Percentiles rank a stretch among this genome's conserved stretches.
Evolutionary conservation across 2,113 vertebrate species (phyloP).

Genomic region (Salvator merianae): DNA sequence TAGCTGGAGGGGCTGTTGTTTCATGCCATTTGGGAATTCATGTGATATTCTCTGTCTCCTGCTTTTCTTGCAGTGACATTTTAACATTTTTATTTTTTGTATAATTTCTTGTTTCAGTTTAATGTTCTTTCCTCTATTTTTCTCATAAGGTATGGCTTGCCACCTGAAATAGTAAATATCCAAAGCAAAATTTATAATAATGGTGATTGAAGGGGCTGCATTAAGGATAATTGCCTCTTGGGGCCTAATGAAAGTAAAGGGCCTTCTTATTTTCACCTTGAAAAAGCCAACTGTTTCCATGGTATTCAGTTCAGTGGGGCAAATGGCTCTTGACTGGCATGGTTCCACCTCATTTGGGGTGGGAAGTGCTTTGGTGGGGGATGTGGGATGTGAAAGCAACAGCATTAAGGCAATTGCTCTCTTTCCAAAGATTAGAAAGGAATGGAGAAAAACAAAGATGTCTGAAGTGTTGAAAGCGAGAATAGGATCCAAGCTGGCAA

Average conservation of each 20-base stretch:
- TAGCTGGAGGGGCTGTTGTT: not conserved
- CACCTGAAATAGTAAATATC: not conserved
- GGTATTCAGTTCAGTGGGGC: not conserved
- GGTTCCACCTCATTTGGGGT: not conserved
- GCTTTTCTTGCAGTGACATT: not conserved
- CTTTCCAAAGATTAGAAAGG: not conserved
- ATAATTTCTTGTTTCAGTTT: not conserved
- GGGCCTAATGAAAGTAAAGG: not conserved
- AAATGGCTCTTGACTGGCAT: not conserved
- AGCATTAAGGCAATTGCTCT: not conserved
- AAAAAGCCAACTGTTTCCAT: not conserved
- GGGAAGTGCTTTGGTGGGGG: not conserved
- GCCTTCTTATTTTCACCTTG: not conserved
- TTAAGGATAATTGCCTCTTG: not conserved
- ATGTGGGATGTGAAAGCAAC: not conserved
- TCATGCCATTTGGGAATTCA: conserved; percentile 9
- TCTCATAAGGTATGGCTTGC: not conserved
- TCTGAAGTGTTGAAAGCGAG: not conserved
- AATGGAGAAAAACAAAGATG: not conserved
- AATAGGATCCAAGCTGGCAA: not conserved
- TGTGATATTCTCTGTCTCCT: not conserved
- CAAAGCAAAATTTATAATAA: not conserved
- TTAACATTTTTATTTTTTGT: not conserved
- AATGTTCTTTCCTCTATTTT: not conserved
- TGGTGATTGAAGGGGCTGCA: not conserved